Conservation (phyloP, 2,113 vertebrate species). For the Phyllostomus discolor region DNA sequence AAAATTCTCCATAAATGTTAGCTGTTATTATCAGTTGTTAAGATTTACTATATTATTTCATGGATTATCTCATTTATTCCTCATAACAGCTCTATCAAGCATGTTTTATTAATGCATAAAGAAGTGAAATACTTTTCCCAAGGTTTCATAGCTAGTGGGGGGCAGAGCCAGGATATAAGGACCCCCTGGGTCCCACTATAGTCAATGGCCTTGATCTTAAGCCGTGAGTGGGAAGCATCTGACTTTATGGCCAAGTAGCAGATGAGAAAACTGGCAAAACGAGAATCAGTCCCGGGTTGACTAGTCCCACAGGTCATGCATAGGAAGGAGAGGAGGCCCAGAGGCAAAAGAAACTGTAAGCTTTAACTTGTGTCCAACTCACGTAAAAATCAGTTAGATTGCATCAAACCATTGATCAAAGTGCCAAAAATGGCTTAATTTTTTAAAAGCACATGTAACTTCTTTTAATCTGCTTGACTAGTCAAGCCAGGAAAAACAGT, state of each 20-base stretch:
- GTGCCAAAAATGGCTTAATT: constrained; percentile 37
- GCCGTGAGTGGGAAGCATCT: not conserved
- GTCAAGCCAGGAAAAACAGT: constrained; percentile 63
- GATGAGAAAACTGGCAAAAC: not conserved
- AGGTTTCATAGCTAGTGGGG: not conserved
- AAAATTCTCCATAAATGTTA: not conserved
- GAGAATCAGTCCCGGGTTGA: not conserved
- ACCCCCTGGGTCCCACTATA: not conserved
- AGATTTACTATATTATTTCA: not conserved
- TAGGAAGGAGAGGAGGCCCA: not conserved
- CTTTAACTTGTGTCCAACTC: not conserved
- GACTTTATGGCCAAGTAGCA: not conserved
- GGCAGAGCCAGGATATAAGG: not conserved
- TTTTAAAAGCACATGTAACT: constrained; percentile 47
- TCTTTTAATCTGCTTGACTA: constrained; percentile 64
- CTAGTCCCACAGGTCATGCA: not conserved
- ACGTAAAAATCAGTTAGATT: constrained; percentile 50
- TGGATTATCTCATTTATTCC: not conserved
- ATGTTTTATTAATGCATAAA: not conserved
- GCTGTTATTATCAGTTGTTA: not conserved
- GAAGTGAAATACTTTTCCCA: not conserved
- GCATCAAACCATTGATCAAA: constrained; percentile 48
- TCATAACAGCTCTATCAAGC: not conserved
- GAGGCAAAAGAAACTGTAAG: not conserved
- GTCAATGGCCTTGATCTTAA: not conserved